Evolutionary conservation across 2,888 invertebrate genomes (phyloP), one percentile per base, ranked within the genome.

Genomic region (Dynastes maya): DNA sequence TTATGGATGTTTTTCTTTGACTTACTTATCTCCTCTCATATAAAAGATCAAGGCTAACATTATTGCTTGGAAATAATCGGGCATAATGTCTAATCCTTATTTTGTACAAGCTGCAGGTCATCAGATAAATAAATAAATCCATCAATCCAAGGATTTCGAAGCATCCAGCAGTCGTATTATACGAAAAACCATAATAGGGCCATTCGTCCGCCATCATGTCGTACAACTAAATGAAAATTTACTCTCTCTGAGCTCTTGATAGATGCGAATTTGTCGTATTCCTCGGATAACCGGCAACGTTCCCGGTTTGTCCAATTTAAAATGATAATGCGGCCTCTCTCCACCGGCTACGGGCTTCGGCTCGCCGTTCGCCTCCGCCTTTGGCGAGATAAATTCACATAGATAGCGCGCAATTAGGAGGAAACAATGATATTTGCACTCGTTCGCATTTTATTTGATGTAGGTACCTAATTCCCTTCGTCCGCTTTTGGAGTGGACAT

Each of bases 361-460:
- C 40, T 71, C 32, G 32, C 29, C 37, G 45, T 45, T 45, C 45
- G 45, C 45, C 45, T 45, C 29, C 53, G 71, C 55, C 55, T n/a
- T 8, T 27, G 32, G 71, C 45, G 45, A 45, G 53, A 77, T 70
- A 77, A 61, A 70, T 68, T 68, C 58, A 51, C 70, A 70, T 71
- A 70, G 68, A 77, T 68, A 67, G 49, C 27, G 61, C 61, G 63
- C 68, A 77, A 77, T 77, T 77, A 77, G 70, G 55, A 49, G 32
- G 61, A 55, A 61, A 77, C 77, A 77, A 68, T 77, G 77, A 77
- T 77, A 77, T 77, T 77, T 77, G 77, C 77, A 45, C 45, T 53
- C 77, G 40, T 77, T 61, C 70, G 58, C 70, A 77, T 68, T 77
- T 77, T 61, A 77, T 77, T 77, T 67, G 55, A 55, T 29, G 70